phyloP scores from a whole-genome alignment of 2,888 invertebrate genomes.

The Allophyes oxyacanthae region DNA sequence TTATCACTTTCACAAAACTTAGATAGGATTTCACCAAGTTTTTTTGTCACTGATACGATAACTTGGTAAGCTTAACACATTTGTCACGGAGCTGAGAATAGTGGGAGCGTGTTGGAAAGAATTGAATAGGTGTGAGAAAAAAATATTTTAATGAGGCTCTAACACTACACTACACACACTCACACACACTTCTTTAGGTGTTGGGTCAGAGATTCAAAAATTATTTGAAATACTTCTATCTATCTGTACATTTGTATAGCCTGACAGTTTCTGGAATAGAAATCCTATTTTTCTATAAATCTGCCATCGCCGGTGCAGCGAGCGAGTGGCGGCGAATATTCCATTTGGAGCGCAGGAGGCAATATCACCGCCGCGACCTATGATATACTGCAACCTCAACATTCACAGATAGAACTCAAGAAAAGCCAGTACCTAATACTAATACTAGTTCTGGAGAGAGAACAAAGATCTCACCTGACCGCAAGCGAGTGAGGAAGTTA shows the following conservation, averaged over 20 bases:
- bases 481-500: no score
- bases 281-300: neutral
- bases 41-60: neutral
- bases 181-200: no score
- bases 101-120: neutral
- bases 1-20: conserved; percentile 13
- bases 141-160: no score
- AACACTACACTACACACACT: no score
- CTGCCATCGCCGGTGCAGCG: conserved; percentile 14
- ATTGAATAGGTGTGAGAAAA: neutral
- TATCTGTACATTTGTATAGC: no score
- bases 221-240: no score
- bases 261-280: neutral
- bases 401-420: neutral
- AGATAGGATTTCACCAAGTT: conserved; percentile 22
- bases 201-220: no score
- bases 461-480: no score
- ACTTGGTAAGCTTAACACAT: conserved; percentile 1
- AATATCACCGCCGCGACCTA: conserved; percentile 16
- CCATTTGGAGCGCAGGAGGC: conserved; percentile 19
- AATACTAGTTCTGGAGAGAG: neutral
- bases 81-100: neutral
- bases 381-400: conserved; percentile 7
- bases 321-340: conserved; percentile 17
- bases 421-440: conserved; percentile 15